Percentiles rank a stretch among this genome's conserved stretches.
Conservation (phyloP, 1,140 invertebrate species). For the Reticulitermes speratus region DNA sequence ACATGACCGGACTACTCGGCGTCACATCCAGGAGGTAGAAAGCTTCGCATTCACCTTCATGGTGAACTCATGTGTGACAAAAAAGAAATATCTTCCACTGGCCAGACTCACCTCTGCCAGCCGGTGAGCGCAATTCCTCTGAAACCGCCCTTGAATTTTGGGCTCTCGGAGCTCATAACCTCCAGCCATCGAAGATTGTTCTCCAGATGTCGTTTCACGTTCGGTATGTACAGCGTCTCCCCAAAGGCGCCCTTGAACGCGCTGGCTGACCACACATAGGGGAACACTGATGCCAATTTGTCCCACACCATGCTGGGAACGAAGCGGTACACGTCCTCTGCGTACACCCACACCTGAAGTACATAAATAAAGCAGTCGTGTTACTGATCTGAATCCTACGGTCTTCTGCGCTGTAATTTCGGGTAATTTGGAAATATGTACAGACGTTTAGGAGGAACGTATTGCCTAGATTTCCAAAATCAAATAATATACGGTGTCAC, state of each 20-base stretch:
- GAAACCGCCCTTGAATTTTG: constrained; percentile 59
- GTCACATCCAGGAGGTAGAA: too few relatives aligned
- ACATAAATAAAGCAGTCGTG: constrained; percentile 2
- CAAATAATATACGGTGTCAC: too few relatives aligned
- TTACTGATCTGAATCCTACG: not conserved
- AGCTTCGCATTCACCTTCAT: too few relatives aligned
- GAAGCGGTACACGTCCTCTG: constrained; percentile 57
- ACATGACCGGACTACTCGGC: too few relatives aligned
- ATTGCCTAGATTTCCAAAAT: too few relatives aligned
- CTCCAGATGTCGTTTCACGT: constrained; percentile 63
- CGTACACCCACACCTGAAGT: constrained; percentile 56
- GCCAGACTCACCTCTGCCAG: constrained; percentile 59
- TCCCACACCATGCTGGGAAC: constrained; percentile 66
- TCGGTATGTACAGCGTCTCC: constrained; percentile 66
- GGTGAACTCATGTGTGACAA: too few relatives aligned
- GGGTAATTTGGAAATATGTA: too few relatives aligned
- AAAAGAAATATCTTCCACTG: not conserved
- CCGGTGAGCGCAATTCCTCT: constrained; percentile 64
- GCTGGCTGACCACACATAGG: constrained; percentile 87
- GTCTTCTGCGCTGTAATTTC: too few relatives aligned
- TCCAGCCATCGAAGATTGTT: constrained; percentile 74
- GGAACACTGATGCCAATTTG: constrained; percentile 78
- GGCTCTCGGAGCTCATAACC: constrained; percentile 56
- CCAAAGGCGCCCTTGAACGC: constrained; percentile 91
- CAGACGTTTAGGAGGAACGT: too few relatives aligned